A percentile compares a stretch with the other conserved stretches of the same genome.
Conservation (phyloP, 2,888 invertebrate genomes). For the Hofmannophila pseudospretella region DNA sequence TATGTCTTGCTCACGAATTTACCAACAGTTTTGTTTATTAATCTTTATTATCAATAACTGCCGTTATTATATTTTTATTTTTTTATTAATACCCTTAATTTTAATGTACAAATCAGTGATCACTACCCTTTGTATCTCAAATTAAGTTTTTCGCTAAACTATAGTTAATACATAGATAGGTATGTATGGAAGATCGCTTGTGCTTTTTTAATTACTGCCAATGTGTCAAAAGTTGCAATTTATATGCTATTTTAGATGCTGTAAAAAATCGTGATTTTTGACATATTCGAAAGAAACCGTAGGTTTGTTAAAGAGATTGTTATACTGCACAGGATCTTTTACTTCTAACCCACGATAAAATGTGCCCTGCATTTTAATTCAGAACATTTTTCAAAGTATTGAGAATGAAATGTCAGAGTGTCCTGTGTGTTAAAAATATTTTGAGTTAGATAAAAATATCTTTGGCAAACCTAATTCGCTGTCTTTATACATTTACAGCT, state of each 20-base stretch:
- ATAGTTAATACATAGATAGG: conserved; percentile 26
- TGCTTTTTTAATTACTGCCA: conserved; percentile 20
- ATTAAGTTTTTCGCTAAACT: conserved; percentile 21
- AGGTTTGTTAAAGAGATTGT: neutral
- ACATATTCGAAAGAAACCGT: neutral
- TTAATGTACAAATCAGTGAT: conserved; percentile 15
- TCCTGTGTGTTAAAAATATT: too few species aligned
- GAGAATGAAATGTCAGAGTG: too few species aligned
- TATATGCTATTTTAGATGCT: neutral
- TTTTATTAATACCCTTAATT: conserved; percentile 2
- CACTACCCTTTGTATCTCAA: conserved; percentile 27
- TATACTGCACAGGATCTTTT: neutral
- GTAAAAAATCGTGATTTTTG: neutral
- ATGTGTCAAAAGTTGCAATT: conserved; percentile 5
- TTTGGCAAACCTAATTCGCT: conserved; percentile 12
- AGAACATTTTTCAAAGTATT: too few species aligned
- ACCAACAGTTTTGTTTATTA: too few species aligned
- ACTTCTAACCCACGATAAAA: too few species aligned
- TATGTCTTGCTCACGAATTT: too few species aligned
- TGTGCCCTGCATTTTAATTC: too few species aligned
- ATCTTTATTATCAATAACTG: neutral
- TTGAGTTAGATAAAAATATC: conserved; percentile 4
- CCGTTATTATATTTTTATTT: conserved; percentile 4
- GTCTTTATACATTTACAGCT: conserved; percentile 19
- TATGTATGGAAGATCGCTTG: conserved; percentile 25